Percentiles rank a stretch among this genome's conserved stretches.
phyloP scores from a whole-genome alignment of 2,888 invertebrate species.

The Therioaphis trifolii region DNA sequence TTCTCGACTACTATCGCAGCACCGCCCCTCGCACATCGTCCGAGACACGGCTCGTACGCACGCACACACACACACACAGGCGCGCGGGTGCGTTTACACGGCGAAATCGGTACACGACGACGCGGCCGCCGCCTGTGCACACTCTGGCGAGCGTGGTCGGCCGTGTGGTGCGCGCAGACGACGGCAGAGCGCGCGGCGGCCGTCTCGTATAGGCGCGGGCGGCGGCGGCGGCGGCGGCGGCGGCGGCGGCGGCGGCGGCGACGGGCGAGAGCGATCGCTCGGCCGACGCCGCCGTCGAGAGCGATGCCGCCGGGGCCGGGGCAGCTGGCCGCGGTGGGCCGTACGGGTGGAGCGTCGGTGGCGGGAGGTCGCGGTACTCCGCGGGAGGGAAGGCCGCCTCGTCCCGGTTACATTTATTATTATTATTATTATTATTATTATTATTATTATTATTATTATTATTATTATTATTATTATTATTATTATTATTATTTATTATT shows the following conservation, averaged over 20 bases:
- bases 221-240: not conserved
- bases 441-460: not conserved
- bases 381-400: too few relatives aligned
- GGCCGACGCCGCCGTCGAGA: not conserved
- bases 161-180: not conserved
- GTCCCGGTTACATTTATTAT: not conserved
- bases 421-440: not conserved
- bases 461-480: too few relatives aligned
- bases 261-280: not conserved
- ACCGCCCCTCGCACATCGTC: not conserved
- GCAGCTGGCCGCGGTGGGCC: too few relatives aligned
- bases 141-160: not conserved
- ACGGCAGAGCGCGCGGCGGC: conserved; percentile 45
- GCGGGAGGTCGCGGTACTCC: too few relatives aligned
- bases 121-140: not conserved
- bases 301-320: too few relatives aligned
- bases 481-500: too few relatives aligned
- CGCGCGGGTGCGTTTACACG: not conserved
- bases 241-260: not conserved
- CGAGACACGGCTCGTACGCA: not conserved
- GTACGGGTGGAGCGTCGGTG: too few relatives aligned
- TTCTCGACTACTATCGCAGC: too few relatives aligned
- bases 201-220: not conserved
- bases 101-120: not conserved
- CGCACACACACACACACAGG: conserved; percentile 6